Conservation (phyloP, 2,888 invertebrate species). For the Platycheirus albimanus region DNA sequence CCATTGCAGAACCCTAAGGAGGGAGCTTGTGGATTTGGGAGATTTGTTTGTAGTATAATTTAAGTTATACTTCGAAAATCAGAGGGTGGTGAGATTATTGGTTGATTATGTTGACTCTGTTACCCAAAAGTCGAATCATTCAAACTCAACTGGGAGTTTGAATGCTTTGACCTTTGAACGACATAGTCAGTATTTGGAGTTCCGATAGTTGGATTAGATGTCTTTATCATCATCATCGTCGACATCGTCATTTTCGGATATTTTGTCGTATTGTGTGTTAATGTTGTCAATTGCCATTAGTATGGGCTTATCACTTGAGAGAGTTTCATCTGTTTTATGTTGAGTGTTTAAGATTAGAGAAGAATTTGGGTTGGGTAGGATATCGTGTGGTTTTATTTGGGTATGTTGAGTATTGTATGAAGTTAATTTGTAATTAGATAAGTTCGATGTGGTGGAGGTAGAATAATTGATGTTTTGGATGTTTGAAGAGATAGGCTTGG, state of each 20-base stretch:
- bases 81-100: background rate
- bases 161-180: background rate
- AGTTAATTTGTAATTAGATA: background rate
- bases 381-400: too few relatives aligned
- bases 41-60: background rate
- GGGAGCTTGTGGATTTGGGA: background rate
- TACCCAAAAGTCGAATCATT: background rate
- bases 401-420: too few relatives aligned
- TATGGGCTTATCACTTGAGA: background rate
- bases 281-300: background rate
- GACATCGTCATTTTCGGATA: conserved; percentile 5
- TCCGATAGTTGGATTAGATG: background rate
- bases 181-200: background rate
- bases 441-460: background rate
- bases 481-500: background rate
- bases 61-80: background rate
- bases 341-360: background rate
- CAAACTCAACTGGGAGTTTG: background rate
- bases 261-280: background rate
- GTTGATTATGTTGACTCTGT: background rate
- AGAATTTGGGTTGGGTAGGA: too few relatives aligned
- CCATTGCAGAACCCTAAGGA: background rate
- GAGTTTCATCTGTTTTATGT: too few relatives aligned
- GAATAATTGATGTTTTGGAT: background rate
- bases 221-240: too few relatives aligned